These are phyloP conservation scores for Aptenodytes forsteri DNA, from an alignment of 2,113 vertebrate genomes.

Conservation along the genomic window DNA sequence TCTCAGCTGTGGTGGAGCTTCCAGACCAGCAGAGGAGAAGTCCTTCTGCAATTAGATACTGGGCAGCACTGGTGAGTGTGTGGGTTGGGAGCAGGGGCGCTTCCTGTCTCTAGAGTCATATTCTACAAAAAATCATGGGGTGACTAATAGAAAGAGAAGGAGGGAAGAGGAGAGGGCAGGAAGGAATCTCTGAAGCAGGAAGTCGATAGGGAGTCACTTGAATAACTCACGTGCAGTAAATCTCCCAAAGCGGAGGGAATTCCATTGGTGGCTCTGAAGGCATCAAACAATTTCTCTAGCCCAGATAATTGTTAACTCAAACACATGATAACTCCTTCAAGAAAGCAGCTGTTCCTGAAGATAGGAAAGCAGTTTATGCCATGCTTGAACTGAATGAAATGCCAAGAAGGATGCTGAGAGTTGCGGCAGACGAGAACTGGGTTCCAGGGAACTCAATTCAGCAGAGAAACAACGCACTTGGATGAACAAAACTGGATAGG, in stretches of 20 bases:
- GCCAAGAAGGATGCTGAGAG: background rate
- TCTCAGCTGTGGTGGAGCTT: background rate
- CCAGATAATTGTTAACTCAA: background rate
- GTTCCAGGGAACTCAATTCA: background rate
- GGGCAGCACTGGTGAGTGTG: accelerated
- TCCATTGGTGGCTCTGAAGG: background rate
- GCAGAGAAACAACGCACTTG: background rate
- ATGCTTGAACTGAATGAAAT: background rate
- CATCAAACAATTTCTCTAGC: background rate
- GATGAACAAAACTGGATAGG: background rate
- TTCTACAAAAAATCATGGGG: background rate
- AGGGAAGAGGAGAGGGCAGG: background rate
- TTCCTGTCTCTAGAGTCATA: background rate
- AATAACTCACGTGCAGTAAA: background rate
- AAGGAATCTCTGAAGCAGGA: background rate
- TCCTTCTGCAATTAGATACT: background rate
- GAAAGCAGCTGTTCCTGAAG: background rate
- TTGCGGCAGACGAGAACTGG: background rate
- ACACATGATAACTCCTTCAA: background rate
- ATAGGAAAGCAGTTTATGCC: background rate
- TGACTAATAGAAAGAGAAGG: background rate
- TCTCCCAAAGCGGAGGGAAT: background rate
- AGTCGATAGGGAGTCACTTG: background rate
- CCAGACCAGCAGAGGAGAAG: background rate
- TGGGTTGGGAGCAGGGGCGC: background rate